A percentile compares a stretch with the other conserved stretches of the same genome.
These are phyloP conservation scores for Diplodus puntazzo DNA, from an alignment of 2,797 vertebrate species.

Conservation along the genomic window DNA sequence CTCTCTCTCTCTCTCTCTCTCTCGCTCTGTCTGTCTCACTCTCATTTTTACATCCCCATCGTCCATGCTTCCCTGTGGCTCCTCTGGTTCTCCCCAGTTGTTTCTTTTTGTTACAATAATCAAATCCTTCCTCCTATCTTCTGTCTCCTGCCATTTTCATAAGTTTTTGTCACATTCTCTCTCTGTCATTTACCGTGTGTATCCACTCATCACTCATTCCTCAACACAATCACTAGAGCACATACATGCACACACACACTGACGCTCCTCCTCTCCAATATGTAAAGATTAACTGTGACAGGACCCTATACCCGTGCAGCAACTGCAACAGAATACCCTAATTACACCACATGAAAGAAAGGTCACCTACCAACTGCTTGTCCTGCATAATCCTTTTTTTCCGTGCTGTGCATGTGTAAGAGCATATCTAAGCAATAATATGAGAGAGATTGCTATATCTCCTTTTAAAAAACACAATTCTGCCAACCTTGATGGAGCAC, in stretches of 20 bases:
- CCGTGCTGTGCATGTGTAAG: slow-evolving; percentile 10
- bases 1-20: slow-evolving; percentile 12
- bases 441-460: background rate
- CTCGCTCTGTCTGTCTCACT: slow-evolving; percentile 5
- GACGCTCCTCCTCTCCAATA: slow-evolving; percentile 25
- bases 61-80: slow-evolving; percentile 13
- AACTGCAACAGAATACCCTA: slow-evolving; percentile 36
- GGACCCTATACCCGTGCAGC: slow-evolving; percentile 28
- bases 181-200: slow-evolving; percentile 2
- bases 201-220: background rate
- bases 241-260: background rate
- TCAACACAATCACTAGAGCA: background rate
- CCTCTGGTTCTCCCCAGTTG: slow-evolving; percentile 14
- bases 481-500: background rate
- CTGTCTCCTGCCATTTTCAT: slow-evolving; percentile 6
- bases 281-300: slow-evolving; percentile 44
- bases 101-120: slow-evolving; percentile 26
- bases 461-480: background rate
- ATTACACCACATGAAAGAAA: slow-evolving; percentile 51
- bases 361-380: slow-evolving; percentile 50
- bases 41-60: slow-evolving; percentile 16
- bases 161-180: background rate
- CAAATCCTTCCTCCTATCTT: background rate
- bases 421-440: slow-evolving; percentile 14
- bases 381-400: slow-evolving; percentile 41